Evolutionary conservation across 1,140 invertebrate species (phyloP), one percentile per base, ranked within the genome.

Genomic region (Hyles euphorbiae): DNA sequence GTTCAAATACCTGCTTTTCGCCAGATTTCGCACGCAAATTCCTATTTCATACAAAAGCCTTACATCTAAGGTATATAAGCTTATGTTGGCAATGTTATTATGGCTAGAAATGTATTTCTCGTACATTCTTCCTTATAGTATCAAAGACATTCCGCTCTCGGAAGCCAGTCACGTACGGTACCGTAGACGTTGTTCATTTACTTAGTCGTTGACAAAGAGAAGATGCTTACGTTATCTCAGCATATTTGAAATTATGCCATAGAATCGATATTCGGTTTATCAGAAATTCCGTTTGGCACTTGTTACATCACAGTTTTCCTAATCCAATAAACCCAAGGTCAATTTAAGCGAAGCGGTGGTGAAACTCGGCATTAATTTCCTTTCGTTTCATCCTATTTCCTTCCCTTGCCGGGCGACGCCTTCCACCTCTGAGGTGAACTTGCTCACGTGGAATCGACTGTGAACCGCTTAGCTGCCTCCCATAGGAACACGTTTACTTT

Each of bases 401-500:
- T 66, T 69, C 56, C 73, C 54, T 32, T 58, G 63, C 62, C 63
- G 60, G 65, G 71, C 61, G 40, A 73, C 67, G 71, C 82, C 83
- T 87, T 87, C 78, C 86, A 88, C 86, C 86, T 78, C 86, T 88
- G 80, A 81, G 72, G 48, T 49, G 44, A 50, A 63, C 33, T 58
- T 70, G 48, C 77, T 88, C 75, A 88, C 56, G 86, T 88, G 83
- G 78, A 82, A 86, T 88, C 83, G 34, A 63, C 59, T 61, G 69
- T 59, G 83, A 88, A 79, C 75, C 83, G 86, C 83, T 83, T 69
- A 88, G 86, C 86, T 88, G 86, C 86, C 86, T 88, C 76, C 52
- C 47, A 56, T 51, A 65, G 68, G 73, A 78, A 72, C 61, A 74
- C 65, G 54, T 72, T 57, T 65, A 76, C 71, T 59, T 59, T 44